Conservation (phyloP, 1,140 invertebrate genomes). For the Mactra quadrangularis region DNA sequence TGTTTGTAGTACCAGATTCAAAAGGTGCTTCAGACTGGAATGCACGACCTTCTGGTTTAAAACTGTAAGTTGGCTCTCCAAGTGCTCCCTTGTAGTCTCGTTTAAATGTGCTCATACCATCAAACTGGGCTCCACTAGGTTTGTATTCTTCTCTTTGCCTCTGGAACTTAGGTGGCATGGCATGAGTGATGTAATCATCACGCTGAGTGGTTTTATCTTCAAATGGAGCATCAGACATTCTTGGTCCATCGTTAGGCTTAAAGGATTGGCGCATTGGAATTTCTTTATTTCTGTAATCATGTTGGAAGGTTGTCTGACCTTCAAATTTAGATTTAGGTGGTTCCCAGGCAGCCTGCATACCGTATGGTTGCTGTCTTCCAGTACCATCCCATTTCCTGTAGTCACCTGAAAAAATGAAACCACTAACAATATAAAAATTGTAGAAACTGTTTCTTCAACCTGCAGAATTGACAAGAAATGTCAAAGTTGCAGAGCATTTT, state of each 20-base stretch:
- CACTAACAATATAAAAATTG: no score
- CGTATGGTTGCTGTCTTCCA: constrained; percentile 67
- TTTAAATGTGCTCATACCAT: constrained; percentile 81
- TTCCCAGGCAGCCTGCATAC: constrained; percentile 71
- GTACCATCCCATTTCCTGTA: constrained; percentile 81
- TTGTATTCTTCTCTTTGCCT: constrained; percentile 76
- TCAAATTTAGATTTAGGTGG: constrained; percentile 79
- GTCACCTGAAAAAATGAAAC: constrained; percentile 82
- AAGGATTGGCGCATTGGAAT: constrained; percentile 73
- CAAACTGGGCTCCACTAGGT: constrained; percentile 74
- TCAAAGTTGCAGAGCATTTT: no score
- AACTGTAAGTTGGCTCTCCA: constrained; percentile 71
- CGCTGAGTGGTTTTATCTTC: constrained; percentile 82
- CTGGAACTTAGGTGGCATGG: constrained; percentile 70
- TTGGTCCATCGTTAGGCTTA: constrained; percentile 77
- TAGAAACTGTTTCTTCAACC: no score
- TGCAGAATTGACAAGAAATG: no score
- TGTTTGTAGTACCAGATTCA: constrained; percentile 81
- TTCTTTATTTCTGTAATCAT: constrained; percentile 79
- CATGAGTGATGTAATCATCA: constrained; percentile 80
- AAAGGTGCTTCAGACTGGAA: constrained; percentile 79
- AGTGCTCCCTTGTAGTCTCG: constrained; percentile 80
- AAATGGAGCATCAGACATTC: constrained; percentile 81
- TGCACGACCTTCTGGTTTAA: constrained; percentile 76
- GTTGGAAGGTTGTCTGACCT: constrained; percentile 80